phyloP scores from a whole-genome alignment of 2,113 vertebrate genomes.

The Lophius piscatorius region DNA sequence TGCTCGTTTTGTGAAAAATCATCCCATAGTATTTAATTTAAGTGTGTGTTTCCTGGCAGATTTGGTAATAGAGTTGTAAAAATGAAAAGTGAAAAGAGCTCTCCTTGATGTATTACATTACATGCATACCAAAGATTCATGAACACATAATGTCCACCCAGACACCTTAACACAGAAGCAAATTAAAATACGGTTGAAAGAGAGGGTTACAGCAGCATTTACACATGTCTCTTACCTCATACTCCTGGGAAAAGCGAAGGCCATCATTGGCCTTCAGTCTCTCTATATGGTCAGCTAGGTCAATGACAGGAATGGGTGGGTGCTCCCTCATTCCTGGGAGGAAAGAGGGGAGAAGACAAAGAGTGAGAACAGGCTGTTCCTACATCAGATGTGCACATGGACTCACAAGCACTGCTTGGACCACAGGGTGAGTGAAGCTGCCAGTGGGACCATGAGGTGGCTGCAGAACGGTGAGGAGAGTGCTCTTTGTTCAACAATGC shows the following conservation, averaged over 20 bases:
- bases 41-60: slow-evolving; percentile 64
- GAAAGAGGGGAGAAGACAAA: slow-evolving; percentile 11
- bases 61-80: slow-evolving; percentile 68
- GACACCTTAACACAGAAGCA: slow-evolving; percentile 35
- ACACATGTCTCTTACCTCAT: slow-evolving; percentile 84
- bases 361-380: slow-evolving; percentile 30
- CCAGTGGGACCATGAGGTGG: slow-evolving; percentile 71
- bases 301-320: slow-evolving; percentile 86
- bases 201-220: slow-evolving; percentile 1
- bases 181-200: slow-evolving; percentile 19
- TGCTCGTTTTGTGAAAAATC: slow-evolving; percentile 64
- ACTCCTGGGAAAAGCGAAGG: slow-evolving; percentile 95
- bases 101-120: slow-evolving; percentile 58
- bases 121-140: slow-evolving; percentile 50
- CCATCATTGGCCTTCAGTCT: slow-evolving; percentile 94
- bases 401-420: slow-evolving; percentile 57
- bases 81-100: slow-evolving; percentile 44
- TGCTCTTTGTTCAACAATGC: slow-evolving; percentile 65
- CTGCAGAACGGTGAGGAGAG: slow-evolving; percentile 62
- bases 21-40: slow-evolving; percentile 58
- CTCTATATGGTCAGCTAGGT: slow-evolving; percentile 92
- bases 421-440: slow-evolving; percentile 69
- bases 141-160: slow-evolving; percentile 24
- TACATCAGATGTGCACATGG: slow-evolving; percentile 5
- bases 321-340: slow-evolving; percentile 89